These are phyloP conservation scores for Myotis planiceps DNA, from an alignment of 2,797 vertebrate genomes.

Conservation along the genomic window DNA sequence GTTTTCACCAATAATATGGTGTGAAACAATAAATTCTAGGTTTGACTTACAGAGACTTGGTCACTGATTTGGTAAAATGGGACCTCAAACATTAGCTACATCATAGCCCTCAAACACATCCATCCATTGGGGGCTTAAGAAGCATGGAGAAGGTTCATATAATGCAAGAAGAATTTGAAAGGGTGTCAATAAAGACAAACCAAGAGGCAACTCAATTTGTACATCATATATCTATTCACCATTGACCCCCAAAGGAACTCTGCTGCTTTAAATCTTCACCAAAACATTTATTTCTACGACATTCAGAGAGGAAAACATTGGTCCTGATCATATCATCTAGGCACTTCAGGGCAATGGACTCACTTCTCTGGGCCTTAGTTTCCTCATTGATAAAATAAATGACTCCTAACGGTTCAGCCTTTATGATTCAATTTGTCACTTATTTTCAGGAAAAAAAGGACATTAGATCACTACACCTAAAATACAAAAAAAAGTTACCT, in stretches of 20 bases:
- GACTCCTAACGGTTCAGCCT: not conserved
- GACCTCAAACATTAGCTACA: not conserved
- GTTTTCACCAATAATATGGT: not conserved
- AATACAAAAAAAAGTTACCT: not conserved
- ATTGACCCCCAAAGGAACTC: not conserved
- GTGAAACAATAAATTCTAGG: not conserved
- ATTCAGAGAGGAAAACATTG: not conserved
- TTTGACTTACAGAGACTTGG: not conserved
- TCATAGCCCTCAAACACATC: not conserved
- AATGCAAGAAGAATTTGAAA: not conserved
- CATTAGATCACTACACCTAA: not conserved
- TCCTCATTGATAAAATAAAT: constrained; percentile 16
- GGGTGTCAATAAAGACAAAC: not conserved
- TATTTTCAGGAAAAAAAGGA: not conserved
- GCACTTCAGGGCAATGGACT: not conserved
- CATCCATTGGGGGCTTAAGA: not conserved
- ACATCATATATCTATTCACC: not conserved
- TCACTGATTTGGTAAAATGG: constrained; percentile 27
- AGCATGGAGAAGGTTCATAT: not conserved
- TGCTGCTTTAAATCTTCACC: not conserved
- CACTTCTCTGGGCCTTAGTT: not conserved
- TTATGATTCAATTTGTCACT: not conserved
- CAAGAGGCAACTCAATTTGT: not conserved
- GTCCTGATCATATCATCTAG: not conserved
- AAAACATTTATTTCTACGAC: not conserved